These are phyloP conservation scores for Erythrolamprus reginae DNA, from an alignment of 2,113 vertebrate species.

Conservation along the genomic window DNA sequence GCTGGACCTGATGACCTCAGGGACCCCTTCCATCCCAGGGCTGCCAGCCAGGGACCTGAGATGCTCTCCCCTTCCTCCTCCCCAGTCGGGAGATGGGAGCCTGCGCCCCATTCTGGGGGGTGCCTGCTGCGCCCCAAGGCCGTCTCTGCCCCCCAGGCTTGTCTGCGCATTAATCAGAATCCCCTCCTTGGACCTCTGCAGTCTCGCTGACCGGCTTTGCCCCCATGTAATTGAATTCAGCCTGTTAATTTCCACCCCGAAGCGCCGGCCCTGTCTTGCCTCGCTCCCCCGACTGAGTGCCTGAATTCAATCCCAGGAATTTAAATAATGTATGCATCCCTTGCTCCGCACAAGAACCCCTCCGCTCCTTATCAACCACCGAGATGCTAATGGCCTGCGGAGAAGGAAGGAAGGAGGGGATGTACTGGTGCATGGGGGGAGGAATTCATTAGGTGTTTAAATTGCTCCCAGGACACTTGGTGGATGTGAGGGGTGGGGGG, in stretches of 20 bases:
- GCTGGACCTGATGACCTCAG: background rate
- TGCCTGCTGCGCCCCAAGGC: too few relatives aligned
- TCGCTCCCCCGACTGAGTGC: conserved; percentile 26
- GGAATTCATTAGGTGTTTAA: conserved; percentile 1
- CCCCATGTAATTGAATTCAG: background rate
- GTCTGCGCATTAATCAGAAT: background rate
- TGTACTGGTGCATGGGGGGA: too few relatives aligned
- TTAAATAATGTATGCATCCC: conserved; percentile 15
- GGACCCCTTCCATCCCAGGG: background rate
- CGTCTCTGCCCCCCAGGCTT: too few relatives aligned
- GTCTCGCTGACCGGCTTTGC: background rate
- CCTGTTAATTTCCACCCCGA: conserved; percentile 32
- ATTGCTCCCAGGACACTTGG: background rate
- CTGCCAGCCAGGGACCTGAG: background rate
- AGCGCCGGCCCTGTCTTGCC: conserved; percentile 13
- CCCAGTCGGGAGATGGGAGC: background rate
- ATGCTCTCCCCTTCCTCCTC: background rate
- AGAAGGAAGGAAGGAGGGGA: background rate
- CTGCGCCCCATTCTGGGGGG: too few relatives aligned
- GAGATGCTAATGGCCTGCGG: background rate
- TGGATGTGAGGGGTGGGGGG: too few relatives aligned
- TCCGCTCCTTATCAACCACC: background rate
- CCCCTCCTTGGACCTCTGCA: too few relatives aligned
- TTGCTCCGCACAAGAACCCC: background rate
- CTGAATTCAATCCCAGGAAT: conserved; percentile 37